Conservation (phyloP, 2,888 invertebrate genomes). For the Rhimphoctona megacephalus region DNA sequence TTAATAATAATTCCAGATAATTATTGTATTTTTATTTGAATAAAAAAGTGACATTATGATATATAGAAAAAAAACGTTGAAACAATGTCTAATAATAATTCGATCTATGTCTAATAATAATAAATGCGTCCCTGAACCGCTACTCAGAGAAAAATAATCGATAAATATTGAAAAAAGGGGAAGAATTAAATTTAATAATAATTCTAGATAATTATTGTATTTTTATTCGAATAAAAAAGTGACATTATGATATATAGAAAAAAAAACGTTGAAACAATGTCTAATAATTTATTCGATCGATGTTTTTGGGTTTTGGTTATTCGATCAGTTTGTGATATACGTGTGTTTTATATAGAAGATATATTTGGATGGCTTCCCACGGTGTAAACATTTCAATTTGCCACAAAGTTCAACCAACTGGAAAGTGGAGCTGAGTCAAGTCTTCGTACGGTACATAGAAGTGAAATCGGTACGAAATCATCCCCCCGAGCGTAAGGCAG, state of each 20-base stretch:
- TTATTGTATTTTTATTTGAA: background rate
- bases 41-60: background rate
- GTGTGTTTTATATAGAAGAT: background rate
- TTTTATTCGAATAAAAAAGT: background rate
- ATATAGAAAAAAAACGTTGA: background rate
- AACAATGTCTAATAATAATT: no score
- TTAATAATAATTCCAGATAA: background rate
- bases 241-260: background rate
- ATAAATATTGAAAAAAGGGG: background rate
- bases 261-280: background rate
- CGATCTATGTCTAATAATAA: no score
- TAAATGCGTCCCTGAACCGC: background rate
- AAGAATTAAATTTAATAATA: background rate
- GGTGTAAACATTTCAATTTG: constrained; percentile 63
- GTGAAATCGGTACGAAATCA: constrained; percentile 12
- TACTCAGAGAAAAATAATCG: background rate
- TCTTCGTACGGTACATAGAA: background rate
- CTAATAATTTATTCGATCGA: background rate
- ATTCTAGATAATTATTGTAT: no score
- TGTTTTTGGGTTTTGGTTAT: background rate
- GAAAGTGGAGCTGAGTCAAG: constrained; percentile 37
- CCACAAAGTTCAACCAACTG: constrained; percentile 53
- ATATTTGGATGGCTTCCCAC: constrained; percentile 21
- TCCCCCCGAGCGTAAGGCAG: background rate
- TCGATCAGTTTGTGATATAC: background rate